Evolutionary conservation across 2,797 vertebrate species (phyloP).

Genomic region (Acanthis flammea): DNA sequence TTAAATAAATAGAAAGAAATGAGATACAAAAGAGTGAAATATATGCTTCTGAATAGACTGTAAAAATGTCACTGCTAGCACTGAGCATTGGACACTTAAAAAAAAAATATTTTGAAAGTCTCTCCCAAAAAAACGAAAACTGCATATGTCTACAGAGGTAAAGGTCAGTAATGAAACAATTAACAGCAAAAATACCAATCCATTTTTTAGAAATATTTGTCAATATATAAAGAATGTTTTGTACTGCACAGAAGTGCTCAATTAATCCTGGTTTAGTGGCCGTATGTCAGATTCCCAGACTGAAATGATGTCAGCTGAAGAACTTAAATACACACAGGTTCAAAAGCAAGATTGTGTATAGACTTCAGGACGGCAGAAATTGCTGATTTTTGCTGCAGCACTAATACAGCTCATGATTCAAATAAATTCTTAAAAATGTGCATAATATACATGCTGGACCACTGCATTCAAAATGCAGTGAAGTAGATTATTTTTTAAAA

Average conservation of each 20-base stretch:
- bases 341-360: conserved; percentile 58
- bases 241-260: conserved; percentile 83
- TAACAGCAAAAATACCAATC: conserved; percentile 85
- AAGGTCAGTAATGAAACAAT: conserved; percentile 84
- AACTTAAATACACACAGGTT: conserved; percentile 74
- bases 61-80: conserved; percentile 83
- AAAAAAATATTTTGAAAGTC: conserved; percentile 87
- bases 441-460: neutral
- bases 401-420: neutral
- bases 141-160: conserved; percentile 84
- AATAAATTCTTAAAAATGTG: neutral
- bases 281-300: conserved; percentile 81
- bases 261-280: conserved; percentile 79
- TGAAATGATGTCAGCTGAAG: conserved; percentile 76
- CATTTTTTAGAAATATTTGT: conserved; percentile 86
- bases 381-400: neutral
- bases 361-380: conserved; percentile 58
- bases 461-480: neutral
- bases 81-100: conserved; percentile 79
- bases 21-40: conserved; percentile 83
- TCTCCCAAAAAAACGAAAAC: conserved; percentile 84
- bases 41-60: conserved; percentile 80
- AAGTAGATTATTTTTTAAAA: neutral
- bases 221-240: conserved; percentile 86
- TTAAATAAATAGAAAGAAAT: conserved; percentile 84